Percentiles rank a stretch among this genome's conserved stretches.
These are phyloP conservation scores for Pteropus rufus DNA, from an alignment of 2,797 vertebrate species.

Conservation along the genomic window DNA sequence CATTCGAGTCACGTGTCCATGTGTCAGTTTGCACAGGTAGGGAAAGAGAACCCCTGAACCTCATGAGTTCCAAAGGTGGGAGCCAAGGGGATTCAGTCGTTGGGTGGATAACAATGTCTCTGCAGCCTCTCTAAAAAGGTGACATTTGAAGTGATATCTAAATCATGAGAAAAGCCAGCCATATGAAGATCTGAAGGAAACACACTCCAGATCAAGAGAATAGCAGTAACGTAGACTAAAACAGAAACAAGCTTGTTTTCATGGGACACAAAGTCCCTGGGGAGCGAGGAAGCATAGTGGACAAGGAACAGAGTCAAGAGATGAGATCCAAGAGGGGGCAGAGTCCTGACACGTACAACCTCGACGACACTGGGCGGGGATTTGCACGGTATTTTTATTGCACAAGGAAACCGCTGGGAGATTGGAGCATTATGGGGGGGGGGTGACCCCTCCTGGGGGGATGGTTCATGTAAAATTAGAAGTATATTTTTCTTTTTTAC, in stretches of 20 bases:
- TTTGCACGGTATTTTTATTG: not conserved
- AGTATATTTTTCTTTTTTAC: not conserved
- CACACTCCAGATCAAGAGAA: not conserved
- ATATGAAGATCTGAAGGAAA: not conserved
- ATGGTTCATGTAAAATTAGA: not conserved
- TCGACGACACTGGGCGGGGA: not conserved
- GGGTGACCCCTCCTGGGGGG: not conserved
- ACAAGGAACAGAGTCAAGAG: not conserved
- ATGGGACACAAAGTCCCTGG: not conserved
- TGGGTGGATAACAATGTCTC: not conserved
- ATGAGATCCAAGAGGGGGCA: not conserved
- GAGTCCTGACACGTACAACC: not conserved
- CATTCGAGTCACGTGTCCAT: not conserved
- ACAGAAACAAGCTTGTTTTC: not conserved
- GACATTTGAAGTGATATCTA: not conserved
- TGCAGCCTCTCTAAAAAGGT: not conserved
- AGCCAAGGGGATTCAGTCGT: not conserved
- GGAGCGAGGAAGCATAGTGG: not conserved
- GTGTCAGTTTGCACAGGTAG: not conserved
- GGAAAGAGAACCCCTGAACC: not conserved
- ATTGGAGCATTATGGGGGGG: not conserved
- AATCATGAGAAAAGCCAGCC: not conserved
- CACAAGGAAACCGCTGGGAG: not conserved
- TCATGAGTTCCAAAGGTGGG: not conserved
- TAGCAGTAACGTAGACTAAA: not conserved